Percentiles rank a stretch among this genome's conserved stretches.
Conservation (phyloP, 2,113 vertebrate species). For the Corvus moneduloides region DNA sequence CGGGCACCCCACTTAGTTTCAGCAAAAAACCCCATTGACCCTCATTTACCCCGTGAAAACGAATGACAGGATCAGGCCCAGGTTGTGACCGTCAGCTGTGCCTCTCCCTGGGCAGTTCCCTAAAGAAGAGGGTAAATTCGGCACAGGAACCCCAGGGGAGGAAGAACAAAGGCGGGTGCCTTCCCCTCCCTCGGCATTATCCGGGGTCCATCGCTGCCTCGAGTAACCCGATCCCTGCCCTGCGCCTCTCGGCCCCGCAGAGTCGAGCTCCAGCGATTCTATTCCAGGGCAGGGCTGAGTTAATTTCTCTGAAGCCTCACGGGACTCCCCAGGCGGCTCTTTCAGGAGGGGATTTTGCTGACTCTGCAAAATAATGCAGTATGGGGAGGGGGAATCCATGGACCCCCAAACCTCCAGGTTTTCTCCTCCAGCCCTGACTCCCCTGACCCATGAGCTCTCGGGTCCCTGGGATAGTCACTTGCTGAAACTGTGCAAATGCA, state of each 20-base stretch:
- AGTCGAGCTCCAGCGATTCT: background rate
- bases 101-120: background rate
- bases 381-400: rapidly evolving
- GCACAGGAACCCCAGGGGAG: background rate
- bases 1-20: rapidly evolving
- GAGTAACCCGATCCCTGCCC: background rate
- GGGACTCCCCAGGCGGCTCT: background rate
- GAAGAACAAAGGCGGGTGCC: background rate
- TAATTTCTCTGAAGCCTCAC: background rate
- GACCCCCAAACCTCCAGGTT: background rate
- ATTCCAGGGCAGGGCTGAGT: background rate
- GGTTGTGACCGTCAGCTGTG: background rate
- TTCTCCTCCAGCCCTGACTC: background rate
- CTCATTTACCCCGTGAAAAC: background rate
- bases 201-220: background rate
- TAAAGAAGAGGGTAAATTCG: background rate
- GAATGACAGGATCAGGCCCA: background rate
- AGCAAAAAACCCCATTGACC: background rate
- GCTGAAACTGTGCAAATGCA: background rate
- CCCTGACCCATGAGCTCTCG: rapidly evolving
- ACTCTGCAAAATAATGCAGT: background rate
- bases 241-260: background rate
- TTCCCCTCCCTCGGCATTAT: background rate
- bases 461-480: rapidly evolving
- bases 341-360: background rate